These are phyloP conservation scores for Gallinago solitaria DNA, from an alignment of 2,797 vertebrate species.

Conservation along the genomic window DNA sequence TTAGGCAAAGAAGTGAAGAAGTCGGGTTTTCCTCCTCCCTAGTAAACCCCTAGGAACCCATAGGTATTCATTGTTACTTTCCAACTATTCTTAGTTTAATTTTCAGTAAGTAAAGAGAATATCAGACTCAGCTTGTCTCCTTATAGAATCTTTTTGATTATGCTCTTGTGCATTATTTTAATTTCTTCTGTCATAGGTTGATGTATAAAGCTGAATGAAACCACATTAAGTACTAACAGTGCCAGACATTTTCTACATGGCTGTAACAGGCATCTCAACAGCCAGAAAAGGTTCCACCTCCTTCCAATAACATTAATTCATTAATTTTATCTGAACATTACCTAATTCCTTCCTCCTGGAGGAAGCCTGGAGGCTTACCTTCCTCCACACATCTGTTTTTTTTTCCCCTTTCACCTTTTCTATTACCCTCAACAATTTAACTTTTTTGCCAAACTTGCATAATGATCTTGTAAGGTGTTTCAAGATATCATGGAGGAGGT, in stretches of 20 bases:
- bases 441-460: neutral
- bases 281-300: neutral
- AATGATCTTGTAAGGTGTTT: neutral
- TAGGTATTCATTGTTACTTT: neutral
- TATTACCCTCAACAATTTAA: neutral
- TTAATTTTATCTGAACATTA: neutral
- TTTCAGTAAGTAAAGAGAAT: neutral
- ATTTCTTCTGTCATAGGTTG: neutral
- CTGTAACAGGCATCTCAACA: neutral
- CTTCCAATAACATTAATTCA: neutral
- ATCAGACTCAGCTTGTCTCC: neutral
- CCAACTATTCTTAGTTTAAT: neutral
- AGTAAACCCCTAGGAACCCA: neutral
- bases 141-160: neutral
- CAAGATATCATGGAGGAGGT: neutral
- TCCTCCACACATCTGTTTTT: rapidly evolving
- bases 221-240: neutral
- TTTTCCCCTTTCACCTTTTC: neutral
- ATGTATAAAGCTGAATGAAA: neutral
- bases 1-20: neutral
- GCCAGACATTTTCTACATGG: neutral
- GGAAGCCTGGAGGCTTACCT: no score
- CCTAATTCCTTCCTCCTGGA: neutral
- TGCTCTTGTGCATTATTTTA: neutral
- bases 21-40: neutral